Evolutionary conservation across 2,888 invertebrate genomes (phyloP).

Genomic region (Drepanosiphum platanoidis): DNA sequence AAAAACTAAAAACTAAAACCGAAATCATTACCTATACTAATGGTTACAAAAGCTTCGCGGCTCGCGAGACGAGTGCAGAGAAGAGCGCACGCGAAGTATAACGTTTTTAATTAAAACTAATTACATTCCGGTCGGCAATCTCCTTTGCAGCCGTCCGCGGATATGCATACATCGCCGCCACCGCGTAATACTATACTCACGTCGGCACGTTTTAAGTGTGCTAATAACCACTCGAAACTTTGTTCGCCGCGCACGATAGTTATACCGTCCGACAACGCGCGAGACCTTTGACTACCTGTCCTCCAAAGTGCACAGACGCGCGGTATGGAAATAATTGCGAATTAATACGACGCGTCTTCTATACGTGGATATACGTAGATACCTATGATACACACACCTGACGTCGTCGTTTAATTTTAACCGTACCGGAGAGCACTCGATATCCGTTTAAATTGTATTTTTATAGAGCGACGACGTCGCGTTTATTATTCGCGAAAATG

Average conservation of each 20-base stretch:
- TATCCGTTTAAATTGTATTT: neutral
- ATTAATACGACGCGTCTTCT: neutral
- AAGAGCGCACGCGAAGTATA: neutral
- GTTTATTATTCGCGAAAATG: neutral
- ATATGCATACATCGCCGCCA: neutral
- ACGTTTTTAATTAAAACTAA: constrained; percentile 52
- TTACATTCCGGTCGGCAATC: constrained; percentile 41
- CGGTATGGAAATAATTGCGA: neutral
- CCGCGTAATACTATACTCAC: neutral
- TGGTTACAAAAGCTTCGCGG: constrained; percentile 3
- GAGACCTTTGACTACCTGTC: constrained; percentile 11
- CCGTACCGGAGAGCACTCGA: neutral
- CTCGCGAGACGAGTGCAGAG: neutral
- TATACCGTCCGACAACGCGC: neutral
- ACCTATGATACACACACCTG: neutral
- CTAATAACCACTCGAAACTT: constrained; percentile 44
- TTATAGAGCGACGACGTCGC: neutral
- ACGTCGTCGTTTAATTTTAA: constrained; percentile 2
- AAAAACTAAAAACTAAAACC: neutral
- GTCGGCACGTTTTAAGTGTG: constrained; percentile 5
- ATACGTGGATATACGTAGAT: neutral
- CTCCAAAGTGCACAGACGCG: neutral
- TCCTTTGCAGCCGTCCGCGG: constrained; percentile 4
- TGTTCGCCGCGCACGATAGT: constrained; percentile 22
- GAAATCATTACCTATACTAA: constrained; percentile 29